These are phyloP conservation scores for Ctenomys sociabilis DNA, from an alignment of 2,113 vertebrate species.

Conservation along the genomic window DNA sequence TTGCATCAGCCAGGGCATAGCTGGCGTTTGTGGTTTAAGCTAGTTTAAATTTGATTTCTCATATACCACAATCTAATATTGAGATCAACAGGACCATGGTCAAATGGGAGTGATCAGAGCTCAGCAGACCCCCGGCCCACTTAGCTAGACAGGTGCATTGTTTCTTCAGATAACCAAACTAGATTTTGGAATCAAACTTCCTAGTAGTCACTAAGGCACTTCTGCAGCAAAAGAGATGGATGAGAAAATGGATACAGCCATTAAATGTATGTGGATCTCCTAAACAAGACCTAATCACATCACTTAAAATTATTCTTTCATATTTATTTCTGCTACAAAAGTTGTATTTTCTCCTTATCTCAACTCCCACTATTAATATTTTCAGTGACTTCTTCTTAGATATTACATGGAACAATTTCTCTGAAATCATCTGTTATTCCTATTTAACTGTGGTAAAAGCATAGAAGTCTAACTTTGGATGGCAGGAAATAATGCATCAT, in stretches of 20 bases:
- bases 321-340: not conserved
- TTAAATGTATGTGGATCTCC: not conserved
- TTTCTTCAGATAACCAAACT: not conserved
- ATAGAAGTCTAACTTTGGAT: slow-evolving; percentile 45
- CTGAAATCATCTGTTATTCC: not conserved
- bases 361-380: not conserved
- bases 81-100: not conserved
- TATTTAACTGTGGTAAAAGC: slow-evolving; percentile 45
- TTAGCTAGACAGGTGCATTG: not conserved
- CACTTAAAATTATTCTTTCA: not conserved
- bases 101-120: not conserved
- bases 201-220: not conserved
- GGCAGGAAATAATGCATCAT: slow-evolving; percentile 82
- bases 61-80: not conserved
- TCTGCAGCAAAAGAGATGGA: not conserved
- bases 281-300: not conserved
- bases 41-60: not conserved
- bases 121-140: slow-evolving; percentile 27
- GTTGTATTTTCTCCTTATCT: not conserved
- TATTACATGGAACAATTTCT: not conserved
- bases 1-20: not conserved
- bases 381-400: not conserved
- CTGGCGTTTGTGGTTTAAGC: not conserved
- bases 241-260: not conserved
- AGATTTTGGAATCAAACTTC: not conserved